These are phyloP conservation scores for Pelobates cultripes DNA, from an alignment of 2,797 vertebrate species.

Conservation along the genomic window DNA sequence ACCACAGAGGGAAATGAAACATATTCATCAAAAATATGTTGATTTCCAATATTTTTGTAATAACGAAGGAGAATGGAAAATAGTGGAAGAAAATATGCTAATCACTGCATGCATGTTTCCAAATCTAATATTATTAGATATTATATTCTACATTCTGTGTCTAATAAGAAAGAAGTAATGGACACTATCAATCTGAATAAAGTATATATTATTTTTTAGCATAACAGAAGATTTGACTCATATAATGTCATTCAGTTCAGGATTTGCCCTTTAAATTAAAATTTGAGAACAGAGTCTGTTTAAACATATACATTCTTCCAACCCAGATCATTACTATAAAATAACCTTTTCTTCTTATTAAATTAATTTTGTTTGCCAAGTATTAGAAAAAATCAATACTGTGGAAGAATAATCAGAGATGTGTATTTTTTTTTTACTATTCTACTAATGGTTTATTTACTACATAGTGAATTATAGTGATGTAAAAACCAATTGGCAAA, in stretches of 20 bases:
- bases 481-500: too few species aligned
- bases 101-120: background rate
- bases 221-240: background rate
- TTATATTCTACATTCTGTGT: background rate
- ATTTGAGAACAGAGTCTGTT: too few species aligned
- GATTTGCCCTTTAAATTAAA: background rate
- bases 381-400: too few species aligned
- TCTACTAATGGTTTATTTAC: too few species aligned
- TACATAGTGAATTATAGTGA: too few species aligned
- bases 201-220: background rate
- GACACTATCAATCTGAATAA: background rate
- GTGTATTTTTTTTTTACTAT: too few species aligned
- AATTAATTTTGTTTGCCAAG: too few species aligned
- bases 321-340: too few species aligned
- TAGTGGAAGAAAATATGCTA: slow-evolving; percentile 7
- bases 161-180: background rate
- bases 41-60: slow-evolving; percentile 2
- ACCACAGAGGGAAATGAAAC: slow-evolving; percentile 36
- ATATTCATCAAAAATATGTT: slow-evolving; percentile 41
- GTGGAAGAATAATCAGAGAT: too few species aligned
- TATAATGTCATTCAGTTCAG: background rate
- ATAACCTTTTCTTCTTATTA: too few species aligned
- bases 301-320: too few species aligned
- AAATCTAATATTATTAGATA: slow-evolving; percentile 7
- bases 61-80: background rate